Evolutionary conservation across 1,140 invertebrate genomes (phyloP), one percentile per base, ranked within the genome.

Genomic region (Zaprionus ghesquierei): DNA sequence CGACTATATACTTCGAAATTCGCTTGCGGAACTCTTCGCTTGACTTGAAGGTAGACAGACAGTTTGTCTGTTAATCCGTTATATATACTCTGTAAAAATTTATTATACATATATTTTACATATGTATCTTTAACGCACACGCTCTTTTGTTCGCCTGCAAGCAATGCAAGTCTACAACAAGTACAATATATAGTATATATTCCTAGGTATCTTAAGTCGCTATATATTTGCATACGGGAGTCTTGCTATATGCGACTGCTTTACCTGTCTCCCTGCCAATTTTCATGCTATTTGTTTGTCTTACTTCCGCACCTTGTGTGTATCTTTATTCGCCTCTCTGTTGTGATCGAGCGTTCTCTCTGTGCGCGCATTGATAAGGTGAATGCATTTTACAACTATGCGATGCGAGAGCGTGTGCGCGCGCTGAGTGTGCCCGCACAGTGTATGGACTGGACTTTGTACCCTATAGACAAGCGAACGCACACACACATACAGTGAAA

Each of bases 371-470:
- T 62, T 62, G 71, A 74, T 74, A 74, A 74, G 69, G 33, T 51
- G 51, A 61, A 55, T 69, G 51, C 64, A 62, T 49, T 69, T 53
- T 46, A 69, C 70, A 61, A 73, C 41, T 29, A 46, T 23, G 31
- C 20, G 51, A 41, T 8, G 35, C 5, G 35, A n/a, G 53, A 38
- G 31, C 49, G 59, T 53, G 61, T 41, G 53, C 51, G 31, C 49
- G 59, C 60, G 61, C 53, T 22, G 33, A 31, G 27, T 69, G 18
- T 51, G 27, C 49, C 22, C 20, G 75, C 75, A 5, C 35, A 44
- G 44, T 62, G 56, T 73, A 72, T 46, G 31, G n/a, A n/a, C 20
- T 70, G 62, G 77, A 85, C 81, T 85, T 85, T 85, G 77, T 13
- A 70, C 81, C 31, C 49, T 23, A 35, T 51, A 46, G 56, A 63